These are phyloP conservation scores for Xanthorhoe designata DNA, from an alignment of 2,888 invertebrate genomes.

Conservation along the genomic window DNA sequence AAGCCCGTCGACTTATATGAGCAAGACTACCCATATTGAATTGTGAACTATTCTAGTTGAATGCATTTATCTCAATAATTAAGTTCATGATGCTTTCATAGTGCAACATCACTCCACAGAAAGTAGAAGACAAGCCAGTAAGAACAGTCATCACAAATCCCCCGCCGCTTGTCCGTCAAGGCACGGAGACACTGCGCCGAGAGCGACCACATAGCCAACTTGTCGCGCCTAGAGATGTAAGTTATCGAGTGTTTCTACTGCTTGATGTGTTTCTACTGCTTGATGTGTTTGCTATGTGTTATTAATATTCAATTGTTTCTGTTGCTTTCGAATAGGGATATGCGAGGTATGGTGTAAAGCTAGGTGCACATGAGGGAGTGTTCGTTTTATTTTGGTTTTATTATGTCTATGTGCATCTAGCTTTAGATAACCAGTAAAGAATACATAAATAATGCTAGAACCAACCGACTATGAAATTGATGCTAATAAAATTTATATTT, in stretches of 20 bases:
- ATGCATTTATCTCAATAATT: too few species aligned
- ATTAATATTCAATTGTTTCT: background rate
- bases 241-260: conserved; percentile 36
- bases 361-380: background rate
- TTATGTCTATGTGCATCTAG: background rate
- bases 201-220: conserved; percentile 75
- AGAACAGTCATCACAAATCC: conserved; percentile 55
- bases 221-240: conserved; percentile 72
- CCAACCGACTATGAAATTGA: too few species aligned
- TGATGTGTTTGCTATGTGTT: background rate
- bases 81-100: too few species aligned
- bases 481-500: too few species aligned
- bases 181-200: conserved; percentile 75
- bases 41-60: too few species aligned
- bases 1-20: too few species aligned
- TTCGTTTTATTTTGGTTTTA: background rate
- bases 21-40: too few species aligned
- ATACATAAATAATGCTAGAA: too few species aligned
- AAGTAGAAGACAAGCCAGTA: conserved; percentile 49
- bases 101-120: conserved; percentile 48
- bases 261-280: background rate
- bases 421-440: too few species aligned
- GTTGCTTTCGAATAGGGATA: background rate
- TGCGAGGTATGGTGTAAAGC: background rate
- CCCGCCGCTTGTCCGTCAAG: conserved; percentile 73